Conservation (phyloP, 2,113 vertebrate genomes). For the Sinosuthora webbiana region DNA sequence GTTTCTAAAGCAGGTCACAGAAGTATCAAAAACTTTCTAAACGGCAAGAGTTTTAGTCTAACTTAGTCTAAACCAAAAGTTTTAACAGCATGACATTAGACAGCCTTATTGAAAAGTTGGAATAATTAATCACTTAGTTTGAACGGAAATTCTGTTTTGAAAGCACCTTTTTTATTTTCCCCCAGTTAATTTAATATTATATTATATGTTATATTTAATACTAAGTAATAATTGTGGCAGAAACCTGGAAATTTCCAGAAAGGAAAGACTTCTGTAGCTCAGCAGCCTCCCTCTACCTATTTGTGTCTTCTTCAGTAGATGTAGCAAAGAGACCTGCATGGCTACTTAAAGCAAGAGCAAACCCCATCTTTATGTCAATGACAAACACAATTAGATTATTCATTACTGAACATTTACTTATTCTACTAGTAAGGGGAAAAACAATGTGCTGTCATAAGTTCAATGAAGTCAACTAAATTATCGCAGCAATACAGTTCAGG, state of each 20-base stretch:
- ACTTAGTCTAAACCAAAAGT: not conserved
- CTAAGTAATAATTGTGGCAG: not conserved
- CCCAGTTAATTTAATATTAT: not conserved
- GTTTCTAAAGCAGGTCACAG: not conserved
- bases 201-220: not conserved
- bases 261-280: not conserved
- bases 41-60: not conserved
- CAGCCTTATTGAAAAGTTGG: not conserved
- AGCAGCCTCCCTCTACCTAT: rapidly evolving
- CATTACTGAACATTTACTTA: not conserved
- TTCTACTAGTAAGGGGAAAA: not conserved
- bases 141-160: not conserved
- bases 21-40: not conserved
- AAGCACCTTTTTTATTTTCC: not conserved
- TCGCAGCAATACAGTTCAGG: not conserved
- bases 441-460: not conserved
- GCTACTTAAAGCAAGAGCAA: not conserved
- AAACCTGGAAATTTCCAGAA: not conserved
- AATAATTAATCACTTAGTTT: not conserved
- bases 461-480: not conserved
- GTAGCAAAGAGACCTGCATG: not conserved
- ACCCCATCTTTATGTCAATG: not conserved
- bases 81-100: not conserved
- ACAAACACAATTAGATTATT: not conserved
- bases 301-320: not conserved